Conservation (phyloP, 2,888 invertebrate species). For the Aplocera efformata region DNA sequence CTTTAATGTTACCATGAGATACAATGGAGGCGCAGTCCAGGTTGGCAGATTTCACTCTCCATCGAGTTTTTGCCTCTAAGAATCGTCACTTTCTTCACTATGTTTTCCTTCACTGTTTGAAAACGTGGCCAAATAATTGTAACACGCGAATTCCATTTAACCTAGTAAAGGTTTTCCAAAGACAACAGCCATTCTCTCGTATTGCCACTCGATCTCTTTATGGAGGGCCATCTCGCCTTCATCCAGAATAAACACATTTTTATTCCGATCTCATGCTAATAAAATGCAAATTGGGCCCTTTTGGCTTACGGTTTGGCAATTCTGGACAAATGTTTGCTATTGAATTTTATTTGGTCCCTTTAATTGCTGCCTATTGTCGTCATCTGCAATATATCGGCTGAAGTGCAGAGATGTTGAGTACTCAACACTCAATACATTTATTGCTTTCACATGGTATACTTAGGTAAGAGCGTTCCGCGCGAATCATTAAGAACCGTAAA, state of each 20-base stretch:
- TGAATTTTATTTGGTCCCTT: conserved; percentile 66
- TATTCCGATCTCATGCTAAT: conserved; percentile 72
- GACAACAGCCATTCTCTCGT: conserved; percentile 51
- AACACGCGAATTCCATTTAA: conserved; percentile 45
- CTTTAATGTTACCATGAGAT: too few relatives aligned
- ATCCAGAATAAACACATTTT: conserved; percentile 74
- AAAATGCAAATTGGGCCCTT: conserved; percentile 73
- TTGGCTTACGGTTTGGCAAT: conserved; percentile 69
- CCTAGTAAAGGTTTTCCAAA: conserved; percentile 44
- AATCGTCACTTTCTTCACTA: too few relatives aligned
- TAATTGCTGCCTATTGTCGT: conserved; percentile 56
- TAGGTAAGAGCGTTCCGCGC: too few relatives aligned
- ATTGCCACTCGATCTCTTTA: conserved; percentile 62
- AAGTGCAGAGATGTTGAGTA: too few relatives aligned
- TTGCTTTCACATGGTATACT: too few relatives aligned
- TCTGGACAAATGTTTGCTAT: conserved; percentile 71
- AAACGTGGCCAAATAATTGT: conserved; percentile 26
- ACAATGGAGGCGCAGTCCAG: too few relatives aligned
- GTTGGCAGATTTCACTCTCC: too few relatives aligned
- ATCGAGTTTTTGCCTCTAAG: too few relatives aligned
- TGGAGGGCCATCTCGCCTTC: conserved; percentile 58
- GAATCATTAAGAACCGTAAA: too few relatives aligned
- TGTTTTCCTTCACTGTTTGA: too few relatives aligned
- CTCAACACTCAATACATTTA: conserved; percentile 27
- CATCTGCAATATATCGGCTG: conserved; percentile 20